phyloP scores from a whole-genome alignment of 2,113 vertebrate genomes.

The Erythrolamprus reginae region DNA sequence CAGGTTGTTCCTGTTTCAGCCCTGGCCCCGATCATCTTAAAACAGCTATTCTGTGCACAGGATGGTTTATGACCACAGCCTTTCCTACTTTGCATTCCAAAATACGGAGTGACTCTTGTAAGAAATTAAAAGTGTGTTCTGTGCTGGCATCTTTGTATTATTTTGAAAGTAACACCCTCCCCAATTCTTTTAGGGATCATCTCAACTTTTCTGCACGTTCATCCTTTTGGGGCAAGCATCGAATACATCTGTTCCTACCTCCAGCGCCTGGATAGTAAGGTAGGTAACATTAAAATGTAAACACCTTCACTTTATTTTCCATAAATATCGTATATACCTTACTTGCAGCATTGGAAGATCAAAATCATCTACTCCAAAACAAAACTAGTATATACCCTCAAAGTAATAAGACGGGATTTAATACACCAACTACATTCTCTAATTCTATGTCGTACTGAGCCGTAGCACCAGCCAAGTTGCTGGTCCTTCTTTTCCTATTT shows the following conservation, averaged over 20 bases:
- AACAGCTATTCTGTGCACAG: not conserved
- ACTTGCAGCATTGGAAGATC: no score
- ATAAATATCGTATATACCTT: no score
- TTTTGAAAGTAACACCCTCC: accelerated
- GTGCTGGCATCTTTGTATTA: not conserved
- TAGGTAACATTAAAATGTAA: slow-evolving; percentile 47
- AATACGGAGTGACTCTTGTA: not conserved
- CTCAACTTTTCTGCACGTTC: slow-evolving; percentile 92
- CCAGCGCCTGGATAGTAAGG: slow-evolving; percentile 92
- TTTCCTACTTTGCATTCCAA: not conserved
- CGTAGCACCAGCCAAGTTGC: no score
- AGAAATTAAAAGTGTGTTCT: not conserved
- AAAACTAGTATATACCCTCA: no score
- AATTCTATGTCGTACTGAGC: no score
- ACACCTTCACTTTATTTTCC: no score
- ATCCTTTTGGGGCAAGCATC: slow-evolving; percentile 93
- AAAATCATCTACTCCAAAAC: no score
- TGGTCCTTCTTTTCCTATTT: no score
- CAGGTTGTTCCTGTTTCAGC: not conserved
- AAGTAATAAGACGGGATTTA: no score
- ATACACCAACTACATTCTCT: no score
- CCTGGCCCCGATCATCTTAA: not conserved
- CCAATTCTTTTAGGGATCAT: slow-evolving; percentile 80
- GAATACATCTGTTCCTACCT: slow-evolving; percentile 98
- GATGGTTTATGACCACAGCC: not conserved